Evolutionary conservation across 1,140 invertebrate species (phyloP).

Genomic region (Pseudoatta argentina): DNA sequence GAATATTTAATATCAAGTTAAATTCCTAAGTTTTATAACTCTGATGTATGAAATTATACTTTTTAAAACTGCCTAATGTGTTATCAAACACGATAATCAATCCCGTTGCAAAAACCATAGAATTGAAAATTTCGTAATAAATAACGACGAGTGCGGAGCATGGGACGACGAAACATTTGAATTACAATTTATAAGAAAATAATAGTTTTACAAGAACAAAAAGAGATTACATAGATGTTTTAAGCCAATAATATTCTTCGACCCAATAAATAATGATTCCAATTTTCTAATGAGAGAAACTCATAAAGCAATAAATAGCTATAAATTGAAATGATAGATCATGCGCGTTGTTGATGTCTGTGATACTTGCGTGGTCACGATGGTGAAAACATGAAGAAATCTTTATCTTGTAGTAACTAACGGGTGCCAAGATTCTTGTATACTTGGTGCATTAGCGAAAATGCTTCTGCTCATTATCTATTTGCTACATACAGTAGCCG

Average conservation of each 20-base stretch:
- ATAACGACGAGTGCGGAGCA: neutral
- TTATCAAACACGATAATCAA: slow-evolving; percentile 37
- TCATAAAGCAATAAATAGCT: neutral
- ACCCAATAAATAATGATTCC: neutral
- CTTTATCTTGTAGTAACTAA: slow-evolving; percentile 46
- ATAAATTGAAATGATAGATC: slow-evolving; percentile 12
- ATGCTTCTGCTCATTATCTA: slow-evolving; percentile 64
- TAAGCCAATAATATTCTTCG: neutral
- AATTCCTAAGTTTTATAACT: slow-evolving; percentile 70
- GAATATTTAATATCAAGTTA: slow-evolving; percentile 63
- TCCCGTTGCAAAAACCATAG: neutral
- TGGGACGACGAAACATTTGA: neutral
- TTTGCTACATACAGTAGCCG: slow-evolving; percentile 30
- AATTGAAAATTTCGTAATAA: slow-evolving; percentile 20
- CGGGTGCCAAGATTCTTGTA: slow-evolving; percentile 51
- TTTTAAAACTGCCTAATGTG: slow-evolving; percentile 41
- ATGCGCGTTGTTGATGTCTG: slow-evolving; percentile 16
- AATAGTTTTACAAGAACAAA: neutral
- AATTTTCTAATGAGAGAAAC: neutral
- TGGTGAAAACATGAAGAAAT: slow-evolving; percentile 36
- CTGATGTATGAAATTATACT: neutral
- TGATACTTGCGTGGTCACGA: slow-evolving; percentile 29
- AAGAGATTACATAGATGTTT: slow-evolving; percentile 11
- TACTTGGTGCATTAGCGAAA: slow-evolving; percentile 64
- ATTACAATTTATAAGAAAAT: slow-evolving; percentile 13